phyloP scores from a whole-genome alignment of 1,140 invertebrate genomes.

The Drosophila mojavensis region DNA sequence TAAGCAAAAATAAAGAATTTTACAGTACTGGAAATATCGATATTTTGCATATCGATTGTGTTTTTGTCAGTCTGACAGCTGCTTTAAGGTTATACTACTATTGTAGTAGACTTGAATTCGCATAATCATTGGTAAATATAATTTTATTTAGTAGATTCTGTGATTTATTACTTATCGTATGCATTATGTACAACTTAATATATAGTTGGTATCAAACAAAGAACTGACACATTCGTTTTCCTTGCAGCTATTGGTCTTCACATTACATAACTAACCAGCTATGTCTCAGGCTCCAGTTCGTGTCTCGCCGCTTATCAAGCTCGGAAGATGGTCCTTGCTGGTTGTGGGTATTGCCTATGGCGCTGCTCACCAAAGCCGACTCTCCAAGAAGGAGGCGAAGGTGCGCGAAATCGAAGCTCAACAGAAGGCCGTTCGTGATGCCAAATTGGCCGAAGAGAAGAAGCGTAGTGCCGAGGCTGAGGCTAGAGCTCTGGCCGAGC shows the following conservation, averaged over 20 bases:
- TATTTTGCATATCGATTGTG: slow-evolving; percentile 41
- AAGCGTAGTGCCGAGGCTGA: slow-evolving; percentile 84
- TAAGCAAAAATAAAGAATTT: slow-evolving; percentile 2
- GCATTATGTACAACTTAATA: background rate
- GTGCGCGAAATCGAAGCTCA: slow-evolving; percentile 87
- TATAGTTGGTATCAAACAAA: accelerated
- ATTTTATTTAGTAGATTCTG: slow-evolving; percentile 22
- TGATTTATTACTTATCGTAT: background rate
- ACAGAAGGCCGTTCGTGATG: slow-evolving; percentile 88
- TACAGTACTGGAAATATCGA: slow-evolving; percentile 28
- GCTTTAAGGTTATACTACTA: slow-evolving; percentile 75
- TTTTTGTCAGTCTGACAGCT: slow-evolving; percentile 67
- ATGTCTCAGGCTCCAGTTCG: slow-evolving; percentile 87
- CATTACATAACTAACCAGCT: slow-evolving; percentile 78
- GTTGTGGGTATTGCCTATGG: slow-evolving; percentile 88
- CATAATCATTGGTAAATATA: slow-evolving; percentile 64
- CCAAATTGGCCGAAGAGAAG: slow-evolving; percentile 89
- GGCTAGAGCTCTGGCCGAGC: slow-evolving; percentile 65
- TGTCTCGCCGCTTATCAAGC: slow-evolving; percentile 90
- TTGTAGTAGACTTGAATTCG: slow-evolving; percentile 55
- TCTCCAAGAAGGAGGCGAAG: slow-evolving; percentile 88
- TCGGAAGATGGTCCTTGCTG: slow-evolving; percentile 90
- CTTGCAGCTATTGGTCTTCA: slow-evolving; percentile 57
- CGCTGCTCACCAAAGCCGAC: slow-evolving; percentile 88
- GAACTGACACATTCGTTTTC: slow-evolving; percentile 13